Base-by-base conservation (phyloP, 2,888 invertebrate species). In the Tiliacea aurago region DNA sequence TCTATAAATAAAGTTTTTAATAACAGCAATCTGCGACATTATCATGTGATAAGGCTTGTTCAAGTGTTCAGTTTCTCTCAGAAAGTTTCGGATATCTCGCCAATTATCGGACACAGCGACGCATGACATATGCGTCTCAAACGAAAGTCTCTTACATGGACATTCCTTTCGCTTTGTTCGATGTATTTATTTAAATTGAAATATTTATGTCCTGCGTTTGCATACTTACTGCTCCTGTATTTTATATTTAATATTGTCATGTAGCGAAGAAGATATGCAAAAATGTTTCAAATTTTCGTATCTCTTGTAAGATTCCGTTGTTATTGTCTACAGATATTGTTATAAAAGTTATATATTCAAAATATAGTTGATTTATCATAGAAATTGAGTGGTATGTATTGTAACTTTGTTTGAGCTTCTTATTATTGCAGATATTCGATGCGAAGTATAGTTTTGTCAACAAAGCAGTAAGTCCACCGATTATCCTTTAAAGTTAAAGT, bases 51-150 rank as follows among this genome's bases (percentile, higher is more conserved):
- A 72, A 81, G 65, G 43, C 20, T 68, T 68, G 63, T 70, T 55
- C 23, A 62, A 55, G 61, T 49, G 61, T 77, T 85, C 33, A 55
- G 70, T 83, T 81, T 84, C 84, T 76, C 80, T 70, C 20, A 76
- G 79, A 86, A 85, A 76, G 84, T 84, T 82, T 81, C 72, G 84
- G 85, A 88, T 89, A 84, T 84, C 51, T 76, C 70, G 74, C 80
- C 86, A 86, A 85, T 89, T 88, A 89, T 64, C 69, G 43, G 72
- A 84, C 79, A 84, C 83, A 81, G 76, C 86, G 79, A 86, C 83
- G 90, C 90, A 88, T 89, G 85, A 81, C 86, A 85, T 76, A 83
- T 84, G 83, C 83, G 84, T 70, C 77, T 70, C 72, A 86, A 90
- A 90, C 75, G 89, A 90, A 90, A 90, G 88, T 90, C 80, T 80